Percentiles rank a stretch among this genome's conserved stretches.
phyloP scores from a whole-genome alignment of 2,797 vertebrate genomes.

The Dromococcyx pavoninus region DNA sequence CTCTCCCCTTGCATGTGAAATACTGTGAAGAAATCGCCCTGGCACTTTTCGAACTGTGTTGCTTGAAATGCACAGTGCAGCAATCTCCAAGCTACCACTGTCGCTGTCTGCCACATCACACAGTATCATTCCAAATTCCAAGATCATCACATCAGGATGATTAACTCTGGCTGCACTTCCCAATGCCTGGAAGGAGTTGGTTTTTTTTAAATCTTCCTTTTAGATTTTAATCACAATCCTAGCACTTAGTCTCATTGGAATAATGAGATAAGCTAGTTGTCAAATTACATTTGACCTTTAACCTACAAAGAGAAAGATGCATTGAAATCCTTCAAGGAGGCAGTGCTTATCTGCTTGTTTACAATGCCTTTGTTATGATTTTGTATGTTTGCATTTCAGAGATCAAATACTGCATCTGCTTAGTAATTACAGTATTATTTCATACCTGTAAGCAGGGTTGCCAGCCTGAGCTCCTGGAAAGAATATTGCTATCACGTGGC shows the following conservation, averaged over 20 bases:
- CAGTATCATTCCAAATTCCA: conserved; percentile 77
- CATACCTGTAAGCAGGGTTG: conserved; percentile 77
- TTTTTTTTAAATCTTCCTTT: conserved; percentile 71
- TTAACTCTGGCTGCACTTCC: conserved; percentile 85
- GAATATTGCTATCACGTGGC: conserved; percentile 34
- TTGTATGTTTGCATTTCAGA: conserved; percentile 78
- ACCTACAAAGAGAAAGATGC: conserved; percentile 66
- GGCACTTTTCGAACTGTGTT: conserved; percentile 90
- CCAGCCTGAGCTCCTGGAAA: conserved; percentile 73
- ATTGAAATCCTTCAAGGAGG: conserved; percentile 71
- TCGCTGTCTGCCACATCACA: conserved; percentile 78
- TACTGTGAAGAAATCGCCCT: conserved; percentile 97
- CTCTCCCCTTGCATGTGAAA: conserved; percentile 87
- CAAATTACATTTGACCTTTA: conserved; percentile 72
- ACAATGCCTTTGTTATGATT: conserved; percentile 72
- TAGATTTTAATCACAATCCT: conserved; percentile 71
- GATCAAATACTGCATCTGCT: conserved; percentile 75
- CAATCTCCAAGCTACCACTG: conserved; percentile 71
- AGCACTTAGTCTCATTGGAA: conserved; percentile 80
- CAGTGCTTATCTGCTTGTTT: conserved; percentile 80
- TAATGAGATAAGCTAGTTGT: conserved; percentile 75
- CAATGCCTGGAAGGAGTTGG: conserved; percentile 72
- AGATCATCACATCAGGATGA: conserved; percentile 78
- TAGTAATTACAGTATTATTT: conserved; percentile 89
- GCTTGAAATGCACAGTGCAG: conserved; percentile 80